Base-by-base conservation (phyloP, 2,888 invertebrate genomes). In the Agrochola macilenta region DNA sequence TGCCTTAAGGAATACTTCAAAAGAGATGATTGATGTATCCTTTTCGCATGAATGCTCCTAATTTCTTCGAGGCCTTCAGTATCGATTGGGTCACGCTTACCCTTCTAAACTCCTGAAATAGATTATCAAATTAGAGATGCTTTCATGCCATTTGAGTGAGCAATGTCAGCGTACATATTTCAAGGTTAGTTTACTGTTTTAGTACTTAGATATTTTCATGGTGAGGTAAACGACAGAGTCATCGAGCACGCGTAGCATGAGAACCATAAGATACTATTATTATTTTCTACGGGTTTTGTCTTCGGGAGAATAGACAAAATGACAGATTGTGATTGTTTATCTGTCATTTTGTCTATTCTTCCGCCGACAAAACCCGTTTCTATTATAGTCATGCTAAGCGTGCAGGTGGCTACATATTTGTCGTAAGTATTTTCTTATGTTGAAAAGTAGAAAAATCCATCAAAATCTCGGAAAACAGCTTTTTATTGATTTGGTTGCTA, bases 71-170 rank as follows among this genome's bases (percentile, higher is more conserved):
- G 20, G 74, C 76, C 63, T 65, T 69, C 43, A 70, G 26, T 79
- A 79, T 86, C 66, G 75, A 83, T 83, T 71, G 60, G 71, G 71
- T 46, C 65, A 69, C 65, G 71, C 54, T 61, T 65, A 74, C 78
- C 73, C 73, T 76, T 86, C 72, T 60, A 58, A 69, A 81, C 14
- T 66, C 85, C 72, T 66, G 63, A 84, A 85, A 85, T 87, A 85
- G 87, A 83, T 58, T 3, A 35, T 71, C 49, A 49, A 78, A 86
- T 86, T 86, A 78, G 64, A 71, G 23, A 60, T 69, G 83, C 79
- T 83, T 72, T 65, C 69, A 58, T 74, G 39, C 23, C 86, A 69
- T 69, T 63, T 54, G 46, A 83, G 72, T 66, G 83, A 78, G n/a
- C 83, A 82, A 66, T 63, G 39, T 65, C 39, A 49, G 54, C 46